phyloP scores from a whole-genome alignment of 2,888 invertebrate species.

The Acronicta psi region DNA sequence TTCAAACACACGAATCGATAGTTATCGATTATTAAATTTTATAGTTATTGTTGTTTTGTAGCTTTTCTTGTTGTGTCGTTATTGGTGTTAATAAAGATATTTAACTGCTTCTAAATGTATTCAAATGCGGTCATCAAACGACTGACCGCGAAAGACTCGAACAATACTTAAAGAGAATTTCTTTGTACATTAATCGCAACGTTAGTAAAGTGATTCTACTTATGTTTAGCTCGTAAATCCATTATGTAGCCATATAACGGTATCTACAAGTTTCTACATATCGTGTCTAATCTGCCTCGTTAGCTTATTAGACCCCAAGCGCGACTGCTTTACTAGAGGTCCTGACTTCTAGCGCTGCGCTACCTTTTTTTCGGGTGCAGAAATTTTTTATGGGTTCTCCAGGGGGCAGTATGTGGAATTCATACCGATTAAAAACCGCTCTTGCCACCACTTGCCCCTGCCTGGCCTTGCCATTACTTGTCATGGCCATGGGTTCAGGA shows the following conservation, averaged over 20 bases:
- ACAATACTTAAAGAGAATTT: slow-evolving; percentile 8
- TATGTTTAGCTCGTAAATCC: not conserved
- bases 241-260: not conserved
- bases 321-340: too few relatives aligned
- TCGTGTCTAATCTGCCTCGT: too few relatives aligned
- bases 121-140: slow-evolving; percentile 13
- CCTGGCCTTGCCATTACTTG: too few relatives aligned
- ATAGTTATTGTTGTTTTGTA: slow-evolving; percentile 39
- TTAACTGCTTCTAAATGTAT: slow-evolving; percentile 31
- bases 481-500: too few relatives aligned
- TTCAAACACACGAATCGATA: slow-evolving; percentile 31
- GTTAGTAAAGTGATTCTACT: not conserved
- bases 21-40: slow-evolving; percentile 26
- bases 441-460: too few relatives aligned
- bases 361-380: too few relatives aligned
- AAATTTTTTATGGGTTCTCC: too few relatives aligned
- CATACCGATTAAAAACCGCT: too few relatives aligned
- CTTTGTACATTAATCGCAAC: slow-evolving; percentile 8
- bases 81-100: slow-evolving; percentile 28
- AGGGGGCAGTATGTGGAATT: too few relatives aligned
- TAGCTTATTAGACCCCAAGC: too few relatives aligned
- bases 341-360: too few relatives aligned
- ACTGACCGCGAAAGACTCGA: slow-evolving; percentile 4
- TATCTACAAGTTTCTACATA: too few relatives aligned
- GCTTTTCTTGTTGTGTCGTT: slow-evolving; percentile 27